Conservation (phyloP, 2,113 vertebrate genomes). For the Gymnocephalus cernua region DNA sequence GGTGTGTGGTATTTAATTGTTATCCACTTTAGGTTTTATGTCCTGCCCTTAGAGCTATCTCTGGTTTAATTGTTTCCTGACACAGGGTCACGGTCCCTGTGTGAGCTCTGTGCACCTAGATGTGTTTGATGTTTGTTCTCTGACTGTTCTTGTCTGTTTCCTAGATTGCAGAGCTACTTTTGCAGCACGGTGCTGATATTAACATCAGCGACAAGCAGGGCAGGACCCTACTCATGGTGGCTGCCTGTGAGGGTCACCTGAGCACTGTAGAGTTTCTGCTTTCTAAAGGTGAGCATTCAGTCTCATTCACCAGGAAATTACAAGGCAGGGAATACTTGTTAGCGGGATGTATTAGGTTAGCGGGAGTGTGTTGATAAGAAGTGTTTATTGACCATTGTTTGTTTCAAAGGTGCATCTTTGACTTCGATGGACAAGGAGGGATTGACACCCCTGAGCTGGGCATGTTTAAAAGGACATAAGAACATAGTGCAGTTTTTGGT, state of each 20-base stretch:
- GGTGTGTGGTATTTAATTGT: background rate
- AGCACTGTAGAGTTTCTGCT: constrained; percentile 94
- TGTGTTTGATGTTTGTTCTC: background rate
- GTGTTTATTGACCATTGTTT: constrained; percentile 3
- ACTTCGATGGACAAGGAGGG: constrained; percentile 96
- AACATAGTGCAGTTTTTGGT: constrained; percentile 93
- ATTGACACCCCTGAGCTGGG: constrained; percentile 95
- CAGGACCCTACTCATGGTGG: constrained; percentile 96
- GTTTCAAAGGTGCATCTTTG: constrained; percentile 86
- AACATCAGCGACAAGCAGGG: constrained; percentile 96
- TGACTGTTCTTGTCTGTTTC: constrained; percentile 3
- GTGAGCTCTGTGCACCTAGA: background rate
- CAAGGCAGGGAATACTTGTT: background rate
- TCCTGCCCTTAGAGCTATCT: background rate
- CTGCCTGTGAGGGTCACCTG: constrained; percentile 95
- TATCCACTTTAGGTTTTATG: background rate
- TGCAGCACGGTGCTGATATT: constrained; percentile 91
- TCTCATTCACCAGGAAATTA: background rate
- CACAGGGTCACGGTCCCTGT: background rate
- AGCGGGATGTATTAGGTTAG: background rate
- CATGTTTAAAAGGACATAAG: constrained; percentile 96
- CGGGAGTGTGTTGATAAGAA: background rate
- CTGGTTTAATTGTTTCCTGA: background rate
- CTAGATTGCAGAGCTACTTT: constrained; percentile 92
- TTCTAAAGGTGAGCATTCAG: constrained; percentile 88